Evolutionary conservation across 2,888 invertebrate genomes (phyloP).

Genomic region (Biston betularia): DNA sequence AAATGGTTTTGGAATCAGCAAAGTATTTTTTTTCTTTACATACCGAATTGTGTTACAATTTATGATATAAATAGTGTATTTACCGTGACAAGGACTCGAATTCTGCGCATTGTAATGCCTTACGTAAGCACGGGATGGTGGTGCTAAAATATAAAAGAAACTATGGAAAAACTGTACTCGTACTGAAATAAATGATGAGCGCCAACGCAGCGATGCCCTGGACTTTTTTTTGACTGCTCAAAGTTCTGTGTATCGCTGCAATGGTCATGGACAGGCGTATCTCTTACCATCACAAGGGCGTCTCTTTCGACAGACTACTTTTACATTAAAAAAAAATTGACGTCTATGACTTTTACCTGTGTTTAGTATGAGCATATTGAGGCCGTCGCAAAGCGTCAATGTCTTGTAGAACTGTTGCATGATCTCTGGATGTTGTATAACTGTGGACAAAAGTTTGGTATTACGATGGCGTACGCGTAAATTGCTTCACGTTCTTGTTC

Average conservation of each 20-base stretch:
- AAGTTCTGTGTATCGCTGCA: no score
- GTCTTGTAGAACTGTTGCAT: constrained; percentile 94
- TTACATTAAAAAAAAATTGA: no score
- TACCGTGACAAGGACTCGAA: constrained; percentile 15
- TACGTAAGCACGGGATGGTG: constrained; percentile 22
- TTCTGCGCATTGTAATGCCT: constrained; percentile 21
- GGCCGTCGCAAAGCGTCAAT: constrained; percentile 89
- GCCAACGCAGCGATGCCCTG: no score
- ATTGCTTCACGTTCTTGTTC: no score
- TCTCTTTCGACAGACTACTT: no score
- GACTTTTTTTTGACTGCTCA: no score
- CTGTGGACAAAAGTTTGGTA: constrained; percentile 66
- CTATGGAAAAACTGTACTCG: constrained; percentile 1
- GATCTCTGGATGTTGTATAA: constrained; percentile 91
- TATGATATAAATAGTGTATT: constrained; percentile 1
- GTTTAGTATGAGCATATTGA: constrained; percentile 55
- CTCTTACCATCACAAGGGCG: no score
- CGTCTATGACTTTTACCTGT: constrained; percentile 55
- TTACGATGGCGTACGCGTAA: background rate
- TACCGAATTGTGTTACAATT: background rate
- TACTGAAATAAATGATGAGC: no score
- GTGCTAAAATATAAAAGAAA: constrained; percentile 35
- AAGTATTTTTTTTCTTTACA: no score
- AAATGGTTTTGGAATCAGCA: no score
- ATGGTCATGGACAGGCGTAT: no score